phyloP scores from a whole-genome alignment of 1,140 invertebrate species.

The Tenebrio molitor region DNA sequence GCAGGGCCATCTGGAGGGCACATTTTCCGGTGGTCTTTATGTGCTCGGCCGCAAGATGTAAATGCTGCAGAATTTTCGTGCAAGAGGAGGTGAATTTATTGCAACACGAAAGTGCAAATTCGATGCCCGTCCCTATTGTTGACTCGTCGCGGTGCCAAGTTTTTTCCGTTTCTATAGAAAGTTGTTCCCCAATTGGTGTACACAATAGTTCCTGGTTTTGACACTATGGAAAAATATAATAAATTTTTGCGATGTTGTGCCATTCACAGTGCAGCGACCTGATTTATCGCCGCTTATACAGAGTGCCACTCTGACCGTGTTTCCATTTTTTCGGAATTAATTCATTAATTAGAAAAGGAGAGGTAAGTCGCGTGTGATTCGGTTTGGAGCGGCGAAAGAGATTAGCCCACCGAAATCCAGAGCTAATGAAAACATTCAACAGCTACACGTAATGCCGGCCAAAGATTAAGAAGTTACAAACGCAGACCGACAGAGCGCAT shows the following conservation, averaged over 20 bases:
- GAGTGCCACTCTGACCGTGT: background rate
- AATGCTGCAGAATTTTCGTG: slow-evolving; percentile 19
- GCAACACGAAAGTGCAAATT: slow-evolving; percentile 16
- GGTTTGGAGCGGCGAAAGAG: too few species aligned
- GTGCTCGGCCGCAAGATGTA: background rate
- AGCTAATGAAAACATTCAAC: background rate
- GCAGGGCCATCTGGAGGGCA: background rate
- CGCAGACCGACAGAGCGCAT: background rate
- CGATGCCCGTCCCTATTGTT: background rate
- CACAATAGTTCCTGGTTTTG: slow-evolving; percentile 25
- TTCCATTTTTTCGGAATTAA: background rate
- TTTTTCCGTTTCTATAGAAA: background rate
- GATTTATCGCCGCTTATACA: background rate
- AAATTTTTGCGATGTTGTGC: background rate
- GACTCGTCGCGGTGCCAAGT: background rate
- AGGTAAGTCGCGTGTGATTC: too few species aligned
- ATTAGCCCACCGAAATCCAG: slow-evolving; percentile 3
- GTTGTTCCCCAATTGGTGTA: slow-evolving; percentile 10
- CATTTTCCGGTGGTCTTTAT: slow-evolving; percentile 10
- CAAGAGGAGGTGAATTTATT: slow-evolving; percentile 14
- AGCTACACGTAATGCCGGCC: background rate
- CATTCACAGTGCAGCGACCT: background rate
- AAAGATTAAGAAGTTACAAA: slow-evolving; percentile 12
- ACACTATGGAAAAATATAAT: slow-evolving; percentile 18
- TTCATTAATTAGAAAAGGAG: too few species aligned